Evolutionary conservation across 1,140 invertebrate species (phyloP), one percentile per base, ranked within the genome.

Genomic region (Drosophila parvula): DNA sequence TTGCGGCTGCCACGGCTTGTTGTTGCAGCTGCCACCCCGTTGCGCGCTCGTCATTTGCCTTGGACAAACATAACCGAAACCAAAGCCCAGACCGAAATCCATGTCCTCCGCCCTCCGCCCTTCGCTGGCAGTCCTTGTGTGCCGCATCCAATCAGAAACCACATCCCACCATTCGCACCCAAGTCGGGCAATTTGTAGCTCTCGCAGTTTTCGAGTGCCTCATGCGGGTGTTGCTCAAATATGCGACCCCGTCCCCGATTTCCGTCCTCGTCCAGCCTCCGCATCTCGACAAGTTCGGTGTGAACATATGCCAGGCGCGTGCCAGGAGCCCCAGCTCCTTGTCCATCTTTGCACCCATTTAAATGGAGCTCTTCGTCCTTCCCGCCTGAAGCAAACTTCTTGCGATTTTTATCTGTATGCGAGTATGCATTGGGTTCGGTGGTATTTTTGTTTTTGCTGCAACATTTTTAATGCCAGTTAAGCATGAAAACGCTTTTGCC

Each of bases 291-390:
- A 74, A 74, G 75, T 91, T 89, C 34, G 90, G 90, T 91, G 90
- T 91, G 90, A 91, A 91, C 81, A 91, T 90, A 89, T 85, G 81
- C 90, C 79, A 91, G 90, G 74, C 90, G 90, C 78, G 89, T 82
- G 76, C 58, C 74, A 27, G 30, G 38, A 55, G 16, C 16, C 10
- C 50, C 41, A 50, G 28, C 4, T 38, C 41, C 55, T 32, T 16
- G 18, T 8, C 55, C 28, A 36, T 36, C n/a, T 30, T 61, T 38
- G 27, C 34, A 63, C 30, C 57, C 50, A 48, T 75, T 65, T 53
- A 74, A 74, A 74, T 74, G 70, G 50, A 51, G 60, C 55, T 63
- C 28, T 51, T 14, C 58, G 32, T 16, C 28, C 10, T 30, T n/a
- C 10, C 1, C 27, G 45, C 28, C 22, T 11, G 3, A 11, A 11